Percentiles rank a stretch among this genome's conserved stretches.
phyloP scores from a whole-genome alignment of 2,797 vertebrate genomes.

The Enteromius thamalakanensis region DNA sequence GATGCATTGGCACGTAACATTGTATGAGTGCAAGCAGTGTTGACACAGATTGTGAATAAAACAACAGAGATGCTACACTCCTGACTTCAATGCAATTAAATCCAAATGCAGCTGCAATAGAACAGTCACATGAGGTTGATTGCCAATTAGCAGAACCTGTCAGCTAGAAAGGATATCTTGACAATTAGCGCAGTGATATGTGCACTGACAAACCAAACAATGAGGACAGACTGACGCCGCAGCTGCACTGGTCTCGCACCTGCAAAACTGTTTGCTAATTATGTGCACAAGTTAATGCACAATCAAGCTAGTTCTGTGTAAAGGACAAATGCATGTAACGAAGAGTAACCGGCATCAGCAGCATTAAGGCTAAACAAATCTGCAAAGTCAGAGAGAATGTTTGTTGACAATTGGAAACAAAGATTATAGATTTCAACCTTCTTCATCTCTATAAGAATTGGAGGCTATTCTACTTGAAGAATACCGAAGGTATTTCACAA shows the following conservation, averaged over 20 bases:
- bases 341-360: not conserved
- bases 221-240: not conserved
- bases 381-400: too few relatives aligned
- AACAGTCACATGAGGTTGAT: constrained; percentile 41
- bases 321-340: not conserved
- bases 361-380: not conserved
- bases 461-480: not conserved
- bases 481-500: not conserved
- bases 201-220: constrained; percentile 16
- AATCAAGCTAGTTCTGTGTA: not conserved
- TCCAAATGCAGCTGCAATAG: constrained; percentile 29
- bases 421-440: not conserved
- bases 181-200: constrained; percentile 5
- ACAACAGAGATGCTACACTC: not conserved
- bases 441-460: not conserved
- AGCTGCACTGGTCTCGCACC: constrained; percentile 11
- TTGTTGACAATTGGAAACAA: not conserved
- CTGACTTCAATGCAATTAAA: constrained; percentile 19
- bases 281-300: not conserved
- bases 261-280: constrained; percentile 5
- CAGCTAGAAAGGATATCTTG: constrained; percentile 22
- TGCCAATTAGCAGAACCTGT: constrained; percentile 33
- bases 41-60: not conserved
- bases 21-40: not conserved
- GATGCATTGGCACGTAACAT: not conserved